Base-by-base conservation (phyloP, 2,797 vertebrate genomes). In the Petrocephalus schoutedeni region DNA sequence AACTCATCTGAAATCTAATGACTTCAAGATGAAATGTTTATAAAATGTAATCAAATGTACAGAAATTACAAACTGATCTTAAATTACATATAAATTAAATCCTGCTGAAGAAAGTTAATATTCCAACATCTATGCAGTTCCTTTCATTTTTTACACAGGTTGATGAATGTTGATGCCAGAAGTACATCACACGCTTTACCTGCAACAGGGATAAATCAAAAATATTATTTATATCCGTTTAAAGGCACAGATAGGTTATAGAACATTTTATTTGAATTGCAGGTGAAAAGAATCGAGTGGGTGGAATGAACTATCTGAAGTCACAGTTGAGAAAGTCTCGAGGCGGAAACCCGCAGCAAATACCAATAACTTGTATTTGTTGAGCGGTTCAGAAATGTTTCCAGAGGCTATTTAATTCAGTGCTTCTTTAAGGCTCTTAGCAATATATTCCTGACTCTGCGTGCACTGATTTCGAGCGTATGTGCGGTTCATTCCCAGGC, bases 291-390 rank as follows among this genome's bases (percentile, higher is more conserved):
- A 71, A 71, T 71, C n/a, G 84, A 86, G 54, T 45, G 3, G 23
- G 84, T 45, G 84, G 56, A 36, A 36, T 28, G 32, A 56, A 41
- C 45, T 86, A 86, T 59, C 16, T 86, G n/a, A 83, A 54, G 49
- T 83, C 84, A 86, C 84, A 36, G 16, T 56, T 41, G 84, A 86
- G 36, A 80, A 80, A 85, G 53, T 10, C 84, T 57, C n/a, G 12
- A 85, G 56, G 2, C 80, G 5, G 36, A 58, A 86, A 41, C 36
- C 7, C 6, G 36, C 19, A 19, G 32, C 32, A 86, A 86, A 86
- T 54, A 58, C 54, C 84, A 59, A 41, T 86, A 86, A 57, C 56
- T 59, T 85, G 51, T 10, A 84, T 84, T 85, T 56, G 32, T 58
- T n/a, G 28, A 58, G 84, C 4, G 9, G 56, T 86, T 86, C 23